Percentiles rank a stretch among this genome's conserved stretches.
Evolutionary conservation across 53 echinoderm and acorn worm genomes (phyloP).

Genomic region (Holothuria scabra): DNA sequence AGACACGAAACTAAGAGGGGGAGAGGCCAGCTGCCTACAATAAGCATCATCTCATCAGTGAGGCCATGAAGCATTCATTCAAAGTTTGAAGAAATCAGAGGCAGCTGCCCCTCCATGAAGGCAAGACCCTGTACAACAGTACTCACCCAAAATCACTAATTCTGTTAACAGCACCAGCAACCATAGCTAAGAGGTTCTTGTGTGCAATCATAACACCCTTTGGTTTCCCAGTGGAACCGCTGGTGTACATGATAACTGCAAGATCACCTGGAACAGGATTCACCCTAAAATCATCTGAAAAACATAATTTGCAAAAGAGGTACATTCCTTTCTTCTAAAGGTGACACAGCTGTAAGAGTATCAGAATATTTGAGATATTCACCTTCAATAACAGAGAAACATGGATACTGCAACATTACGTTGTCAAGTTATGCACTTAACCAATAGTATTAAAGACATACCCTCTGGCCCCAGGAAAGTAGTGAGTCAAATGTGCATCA

Average conservation of each 20-base stretch:
- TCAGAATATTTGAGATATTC: neutral
- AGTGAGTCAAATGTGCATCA: too few species aligned
- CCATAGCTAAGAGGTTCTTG: slow-evolving; percentile 72
- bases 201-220: slow-evolving; percentile 93
- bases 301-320: neutral
- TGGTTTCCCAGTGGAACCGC: slow-evolving; percentile 86
- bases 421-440: too few species aligned
- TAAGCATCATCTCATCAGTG: too few species aligned
- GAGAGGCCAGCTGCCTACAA: too few species aligned
- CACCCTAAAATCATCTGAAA: slow-evolving; percentile 59
- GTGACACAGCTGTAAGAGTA: neutral
- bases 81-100: too few species aligned
- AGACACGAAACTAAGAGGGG: too few species aligned
- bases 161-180: slow-evolving; percentile 70
- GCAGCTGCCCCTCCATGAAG: too few species aligned
- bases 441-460: too few species aligned
- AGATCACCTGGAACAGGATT: slow-evolving; percentile 68
- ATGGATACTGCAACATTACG: too few species aligned
- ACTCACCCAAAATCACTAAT: slow-evolving; percentile 79
- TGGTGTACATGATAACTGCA: slow-evolving; percentile 93
- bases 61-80: too few species aligned
- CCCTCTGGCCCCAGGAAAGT: too few species aligned
- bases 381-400: too few species aligned
- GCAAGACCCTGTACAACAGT: neutral
- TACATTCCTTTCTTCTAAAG: neutral